phyloP scores from a whole-genome alignment of 2,113 vertebrate genomes.

The Bubo bubo region DNA sequence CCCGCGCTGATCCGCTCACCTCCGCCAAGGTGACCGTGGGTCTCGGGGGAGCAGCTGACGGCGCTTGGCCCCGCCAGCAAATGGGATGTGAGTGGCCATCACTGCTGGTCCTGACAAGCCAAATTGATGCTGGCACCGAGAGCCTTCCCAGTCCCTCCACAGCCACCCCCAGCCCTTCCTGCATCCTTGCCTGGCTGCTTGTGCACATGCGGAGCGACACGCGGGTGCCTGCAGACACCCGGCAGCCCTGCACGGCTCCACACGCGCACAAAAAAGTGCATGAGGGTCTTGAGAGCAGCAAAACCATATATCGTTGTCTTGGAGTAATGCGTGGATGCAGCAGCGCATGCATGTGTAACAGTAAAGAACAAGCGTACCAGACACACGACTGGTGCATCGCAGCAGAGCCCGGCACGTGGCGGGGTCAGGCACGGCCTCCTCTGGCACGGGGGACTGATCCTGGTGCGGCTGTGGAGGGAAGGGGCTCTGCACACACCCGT shows the following conservation, averaged over 20 bases:
- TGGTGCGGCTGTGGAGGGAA: fast-evolving
- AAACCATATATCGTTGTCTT: fast-evolving
- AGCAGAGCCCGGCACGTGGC: neutral
- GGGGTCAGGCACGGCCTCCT: fast-evolving
- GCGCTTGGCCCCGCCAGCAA: neutral
- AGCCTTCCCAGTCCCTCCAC: neutral
- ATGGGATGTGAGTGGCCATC: slow-evolving; percentile 63
- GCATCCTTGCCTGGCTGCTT: neutral
- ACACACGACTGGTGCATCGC: fast-evolving
- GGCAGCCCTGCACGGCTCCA: neutral
- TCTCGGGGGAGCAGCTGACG: slow-evolving; percentile 13
- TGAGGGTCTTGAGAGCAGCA: neutral
- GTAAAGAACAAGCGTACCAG: neutral
- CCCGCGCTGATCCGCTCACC: fast-evolving
- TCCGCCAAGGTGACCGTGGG: slow-evolving; percentile 45
- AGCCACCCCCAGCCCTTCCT: neutral
- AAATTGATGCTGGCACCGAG: slow-evolving; percentile 56
- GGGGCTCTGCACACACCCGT: neutral
- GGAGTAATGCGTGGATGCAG: neutral
- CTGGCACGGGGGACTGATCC: neutral
- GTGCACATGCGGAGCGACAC: fast-evolving
- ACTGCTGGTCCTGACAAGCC: slow-evolving; percentile 23
- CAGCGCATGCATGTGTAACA: fast-evolving
- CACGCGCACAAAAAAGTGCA: fast-evolving
- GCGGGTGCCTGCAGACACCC: fast-evolving